Conservation (phyloP, 2,113 vertebrate species). For the Scopus umbretta region DNA sequence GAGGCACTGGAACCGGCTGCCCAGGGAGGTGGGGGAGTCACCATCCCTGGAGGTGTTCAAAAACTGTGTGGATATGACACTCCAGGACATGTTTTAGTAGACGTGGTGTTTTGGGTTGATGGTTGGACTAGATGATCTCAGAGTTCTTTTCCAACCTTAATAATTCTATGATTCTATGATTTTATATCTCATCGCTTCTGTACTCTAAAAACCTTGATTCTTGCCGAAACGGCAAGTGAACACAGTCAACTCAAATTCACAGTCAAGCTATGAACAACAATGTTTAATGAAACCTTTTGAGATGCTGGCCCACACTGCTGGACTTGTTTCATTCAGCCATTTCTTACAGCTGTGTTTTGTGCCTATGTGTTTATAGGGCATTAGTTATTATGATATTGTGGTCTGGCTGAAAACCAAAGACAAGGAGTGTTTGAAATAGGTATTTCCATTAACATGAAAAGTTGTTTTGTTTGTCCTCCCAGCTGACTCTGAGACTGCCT, state of each 20-base stretch:
- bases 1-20: too few relatives aligned
- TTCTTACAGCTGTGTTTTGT: not conserved
- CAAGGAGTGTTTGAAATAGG: not conserved
- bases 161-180: too few relatives aligned
- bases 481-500: not conserved
- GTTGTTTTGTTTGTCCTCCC: not conserved
- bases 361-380: not conserved
- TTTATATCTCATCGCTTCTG: not conserved
- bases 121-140: too few relatives aligned
- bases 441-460: not conserved
- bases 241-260: not conserved
- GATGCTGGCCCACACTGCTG: not conserved
- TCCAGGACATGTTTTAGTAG: too few relatives aligned
- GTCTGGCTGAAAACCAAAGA: not conserved
- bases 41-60: too few relatives aligned
- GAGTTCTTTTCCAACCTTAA: too few relatives aligned
- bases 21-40: too few relatives aligned
- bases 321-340: not conserved
- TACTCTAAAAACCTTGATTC: not conserved
- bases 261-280: not conserved
- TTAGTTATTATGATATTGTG: not conserved
- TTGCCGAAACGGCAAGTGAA: not conserved
- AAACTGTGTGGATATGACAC: too few relatives aligned
- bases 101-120: too few relatives aligned
- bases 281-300: not conserved